These are phyloP conservation scores for Neria commutata DNA, from an alignment of 2,888 invertebrate genomes.

Conservation along the genomic window DNA sequence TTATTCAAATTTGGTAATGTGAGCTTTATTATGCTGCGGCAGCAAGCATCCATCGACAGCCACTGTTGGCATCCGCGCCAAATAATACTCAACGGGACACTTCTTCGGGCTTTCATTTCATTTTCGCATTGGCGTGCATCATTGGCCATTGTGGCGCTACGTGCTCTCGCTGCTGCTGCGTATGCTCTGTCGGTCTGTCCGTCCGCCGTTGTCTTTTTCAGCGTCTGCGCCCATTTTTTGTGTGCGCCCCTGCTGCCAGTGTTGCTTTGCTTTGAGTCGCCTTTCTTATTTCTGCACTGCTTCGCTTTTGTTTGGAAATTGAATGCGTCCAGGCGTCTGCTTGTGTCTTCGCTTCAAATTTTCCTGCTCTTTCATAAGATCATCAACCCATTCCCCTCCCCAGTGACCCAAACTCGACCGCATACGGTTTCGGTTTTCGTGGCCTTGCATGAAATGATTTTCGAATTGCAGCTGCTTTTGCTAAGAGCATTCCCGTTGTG, in stretches of 20 bases:
- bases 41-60: not conserved
- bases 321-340: not conserved
- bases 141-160: not conserved
- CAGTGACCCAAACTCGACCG: conserved; percentile 27
- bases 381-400: no score
- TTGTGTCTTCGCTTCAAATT: no score
- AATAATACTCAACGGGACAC: conserved; percentile 3
- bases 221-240: no score
- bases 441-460: conserved; percentile 25
- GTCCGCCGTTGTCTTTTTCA: no score
- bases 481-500: not conserved
- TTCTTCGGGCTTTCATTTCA: not conserved
- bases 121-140: conserved; percentile 1
- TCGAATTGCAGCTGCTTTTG: not conserved
- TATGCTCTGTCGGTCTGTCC: not conserved
- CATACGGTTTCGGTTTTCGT: conserved; percentile 33
- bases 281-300: not conserved
- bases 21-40: conserved; percentile 1
- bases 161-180: not conserved
- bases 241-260: not conserved
- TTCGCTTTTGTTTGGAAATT: not conserved
- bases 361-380: no score
- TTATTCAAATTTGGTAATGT: conserved; percentile 5
- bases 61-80: not conserved
- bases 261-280: not conserved